A percentile compares a stretch with the other conserved stretches of the same genome.
phyloP scores from a whole-genome alignment of 2,797 vertebrate species.

The Miichthys miiuy region DNA sequence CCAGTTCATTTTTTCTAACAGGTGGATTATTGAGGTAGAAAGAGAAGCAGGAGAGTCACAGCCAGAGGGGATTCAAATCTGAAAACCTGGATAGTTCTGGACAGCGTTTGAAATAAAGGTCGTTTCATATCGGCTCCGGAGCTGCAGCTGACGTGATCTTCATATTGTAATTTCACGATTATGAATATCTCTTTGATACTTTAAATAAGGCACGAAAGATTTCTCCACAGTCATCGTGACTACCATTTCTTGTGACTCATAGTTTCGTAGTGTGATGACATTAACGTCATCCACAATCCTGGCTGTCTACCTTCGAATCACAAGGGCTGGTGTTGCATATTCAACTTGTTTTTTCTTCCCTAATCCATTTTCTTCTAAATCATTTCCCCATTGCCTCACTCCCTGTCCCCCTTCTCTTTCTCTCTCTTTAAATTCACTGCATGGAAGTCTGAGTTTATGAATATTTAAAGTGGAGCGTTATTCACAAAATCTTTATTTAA shows the following conservation, averaged over 20 bases:
- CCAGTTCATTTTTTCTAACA: background rate
- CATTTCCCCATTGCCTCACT: constrained; percentile 12
- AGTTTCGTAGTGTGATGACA: constrained; percentile 21
- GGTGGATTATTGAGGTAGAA: background rate
- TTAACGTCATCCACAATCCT: constrained; percentile 30
- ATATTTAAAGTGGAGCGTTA: constrained; percentile 65
- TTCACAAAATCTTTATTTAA: constrained; percentile 71
- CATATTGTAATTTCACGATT: constrained; percentile 19
- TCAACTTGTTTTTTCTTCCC: constrained; percentile 20
- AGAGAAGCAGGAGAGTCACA: background rate
- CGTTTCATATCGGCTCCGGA: constrained; percentile 34
- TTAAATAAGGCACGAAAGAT: constrained; percentile 22
- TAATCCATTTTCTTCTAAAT: constrained; percentile 31
- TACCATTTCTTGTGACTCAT: constrained; percentile 33
- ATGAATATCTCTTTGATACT: constrained; percentile 23
- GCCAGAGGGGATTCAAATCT: background rate
- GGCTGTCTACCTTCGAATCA: constrained; percentile 38
- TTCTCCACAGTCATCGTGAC: constrained; percentile 7
- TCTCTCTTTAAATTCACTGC: constrained; percentile 52
- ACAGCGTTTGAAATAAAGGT: constrained; percentile 21
- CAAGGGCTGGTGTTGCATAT: constrained; percentile 27
- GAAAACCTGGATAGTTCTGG: constrained; percentile 4
- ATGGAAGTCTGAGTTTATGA: constrained; percentile 51
- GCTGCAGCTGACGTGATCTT: background rate
- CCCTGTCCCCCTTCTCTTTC: background rate